These are phyloP conservation scores for Callospermophilus lateralis DNA, from an alignment of 2,113 vertebrate genomes.

Conservation along the genomic window DNA sequence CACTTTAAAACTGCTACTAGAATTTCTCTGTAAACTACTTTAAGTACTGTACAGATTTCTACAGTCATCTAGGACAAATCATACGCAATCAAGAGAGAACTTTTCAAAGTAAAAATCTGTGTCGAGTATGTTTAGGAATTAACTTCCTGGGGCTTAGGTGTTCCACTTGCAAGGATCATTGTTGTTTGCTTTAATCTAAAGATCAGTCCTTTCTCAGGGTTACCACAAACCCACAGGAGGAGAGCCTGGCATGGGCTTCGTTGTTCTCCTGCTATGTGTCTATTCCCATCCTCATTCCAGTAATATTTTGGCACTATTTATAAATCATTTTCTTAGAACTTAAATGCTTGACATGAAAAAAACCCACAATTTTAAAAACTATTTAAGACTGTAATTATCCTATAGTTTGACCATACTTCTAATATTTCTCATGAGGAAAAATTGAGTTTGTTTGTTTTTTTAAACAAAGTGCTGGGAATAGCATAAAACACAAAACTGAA, in stretches of 20 bases:
- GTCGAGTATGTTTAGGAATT: not conserved
- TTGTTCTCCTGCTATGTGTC: not conserved
- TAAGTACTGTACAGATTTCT: not conserved
- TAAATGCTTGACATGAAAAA: slow-evolving; percentile 59
- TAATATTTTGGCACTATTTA: not conserved
- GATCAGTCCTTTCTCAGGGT: not conserved
- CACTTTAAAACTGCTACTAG: too few relatives aligned
- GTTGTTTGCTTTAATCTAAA: not conserved
- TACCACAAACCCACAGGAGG: not conserved
- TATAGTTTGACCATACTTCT: not conserved
- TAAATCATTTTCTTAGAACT: slow-evolving; percentile 63
- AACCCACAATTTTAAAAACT: not conserved
- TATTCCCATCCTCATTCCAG: slow-evolving; percentile 33
- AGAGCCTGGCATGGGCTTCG: accelerated
- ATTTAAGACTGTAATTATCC: not conserved
- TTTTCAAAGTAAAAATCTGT: not conserved
- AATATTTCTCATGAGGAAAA: slow-evolving; percentile 41
- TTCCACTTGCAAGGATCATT: not conserved
- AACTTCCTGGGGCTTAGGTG: not conserved
- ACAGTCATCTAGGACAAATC: not conserved
- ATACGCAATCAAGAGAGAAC: not conserved
- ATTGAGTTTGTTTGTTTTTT: too few relatives aligned
- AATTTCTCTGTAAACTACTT: too few relatives aligned
- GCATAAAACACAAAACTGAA: not conserved
- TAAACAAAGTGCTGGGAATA: not conserved